Evolutionary conservation across 2,888 invertebrate species (phyloP).

Genomic region (Rotaria macrura): DNA sequence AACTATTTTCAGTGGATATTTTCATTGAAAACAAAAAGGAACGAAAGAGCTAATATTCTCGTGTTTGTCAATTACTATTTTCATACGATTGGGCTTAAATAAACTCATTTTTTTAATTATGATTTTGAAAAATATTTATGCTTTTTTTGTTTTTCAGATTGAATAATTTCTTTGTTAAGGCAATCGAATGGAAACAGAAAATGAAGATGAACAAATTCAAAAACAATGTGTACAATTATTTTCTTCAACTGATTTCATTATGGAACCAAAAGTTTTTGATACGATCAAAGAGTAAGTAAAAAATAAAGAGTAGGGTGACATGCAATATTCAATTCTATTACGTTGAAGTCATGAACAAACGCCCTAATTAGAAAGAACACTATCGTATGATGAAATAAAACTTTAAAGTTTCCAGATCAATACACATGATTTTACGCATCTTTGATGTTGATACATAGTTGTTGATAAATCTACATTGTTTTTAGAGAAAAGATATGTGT

Average conservation of each 20-base stretch:
- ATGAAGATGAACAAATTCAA: conserved; percentile 54
- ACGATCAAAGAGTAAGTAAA: conserved; percentile 66
- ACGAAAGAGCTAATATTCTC: too few species aligned
- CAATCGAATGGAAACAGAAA: conserved; percentile 35
- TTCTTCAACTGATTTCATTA: conserved; percentile 83
- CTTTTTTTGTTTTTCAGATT: neutral
- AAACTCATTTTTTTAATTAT: neutral
- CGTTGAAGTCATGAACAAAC: too few species aligned
- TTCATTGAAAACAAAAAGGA: too few species aligned
- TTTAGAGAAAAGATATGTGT: too few species aligned
- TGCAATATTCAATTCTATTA: too few species aligned
- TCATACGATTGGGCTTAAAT: neutral
- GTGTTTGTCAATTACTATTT: neutral
- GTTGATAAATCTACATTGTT: too few species aligned
- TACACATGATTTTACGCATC: too few species aligned
- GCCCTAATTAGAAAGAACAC: too few species aligned
- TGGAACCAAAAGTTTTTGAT: conserved; percentile 90
- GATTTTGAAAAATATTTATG: too few species aligned
- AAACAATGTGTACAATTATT: conserved; percentile 83
- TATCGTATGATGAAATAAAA: too few species aligned
- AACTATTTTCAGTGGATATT: neutral
- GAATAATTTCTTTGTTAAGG: neutral
- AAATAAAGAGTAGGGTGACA: neutral
- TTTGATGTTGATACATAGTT: too few species aligned
- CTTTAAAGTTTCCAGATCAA: too few species aligned